Evolutionary conservation across 2,113 vertebrate genomes (phyloP).

Genomic region (Cochlearius cochlearius): DNA sequence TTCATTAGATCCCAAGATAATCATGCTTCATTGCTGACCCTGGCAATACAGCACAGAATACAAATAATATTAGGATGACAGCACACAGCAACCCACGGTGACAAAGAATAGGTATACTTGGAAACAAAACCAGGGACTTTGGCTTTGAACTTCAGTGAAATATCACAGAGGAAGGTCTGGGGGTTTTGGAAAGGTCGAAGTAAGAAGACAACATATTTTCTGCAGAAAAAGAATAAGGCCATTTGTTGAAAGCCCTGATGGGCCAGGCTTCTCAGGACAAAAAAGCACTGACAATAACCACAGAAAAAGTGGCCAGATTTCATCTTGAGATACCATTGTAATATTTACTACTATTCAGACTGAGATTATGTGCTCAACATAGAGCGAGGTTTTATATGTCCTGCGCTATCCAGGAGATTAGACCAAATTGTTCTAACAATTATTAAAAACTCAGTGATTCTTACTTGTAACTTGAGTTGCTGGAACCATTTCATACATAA

Average conservation of each 20-base stretch:
- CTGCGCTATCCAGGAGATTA: background rate
- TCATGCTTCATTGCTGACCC: constrained; percentile 1
- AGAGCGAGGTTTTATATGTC: background rate
- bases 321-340: background rate
- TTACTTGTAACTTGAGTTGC: background rate
- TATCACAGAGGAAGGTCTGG: background rate
- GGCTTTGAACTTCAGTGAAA: background rate
- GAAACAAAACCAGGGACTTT: background rate
- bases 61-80: constrained; percentile 33
- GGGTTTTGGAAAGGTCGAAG: background rate
- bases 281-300: background rate
- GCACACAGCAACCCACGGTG: background rate
- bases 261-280: background rate
- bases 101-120: background rate
- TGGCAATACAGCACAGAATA: background rate
- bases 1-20: constrained; percentile 53
- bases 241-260: background rate
- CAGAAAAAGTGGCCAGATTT: background rate
- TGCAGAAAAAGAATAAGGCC: background rate
- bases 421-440: background rate
- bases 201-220: background rate
- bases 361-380: background rate
- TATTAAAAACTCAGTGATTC: background rate
- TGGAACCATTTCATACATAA: background rate
- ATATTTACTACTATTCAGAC: background rate